Conservation (phyloP, 2,113 vertebrate genomes). For the Carassius gibelio region DNA sequence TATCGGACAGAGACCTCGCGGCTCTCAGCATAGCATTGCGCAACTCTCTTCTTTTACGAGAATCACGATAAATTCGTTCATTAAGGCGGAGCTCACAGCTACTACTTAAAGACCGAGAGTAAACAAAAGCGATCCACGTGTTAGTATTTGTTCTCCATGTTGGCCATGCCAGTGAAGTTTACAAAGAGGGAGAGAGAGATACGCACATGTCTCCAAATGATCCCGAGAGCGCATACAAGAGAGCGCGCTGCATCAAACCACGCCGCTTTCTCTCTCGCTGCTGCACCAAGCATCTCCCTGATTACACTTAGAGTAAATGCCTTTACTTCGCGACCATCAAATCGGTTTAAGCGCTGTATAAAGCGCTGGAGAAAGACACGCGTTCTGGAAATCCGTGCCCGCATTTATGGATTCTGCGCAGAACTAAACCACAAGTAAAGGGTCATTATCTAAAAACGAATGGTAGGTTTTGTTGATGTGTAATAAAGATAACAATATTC, state of each 20-base stretch:
- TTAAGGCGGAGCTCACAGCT: not conserved
- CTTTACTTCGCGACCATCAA: not conserved
- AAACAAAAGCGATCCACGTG: slow-evolving; percentile 10
- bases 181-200: not conserved
- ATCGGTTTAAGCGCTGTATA: not conserved
- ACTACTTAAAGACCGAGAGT: not conserved
- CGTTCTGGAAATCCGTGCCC: not conserved
- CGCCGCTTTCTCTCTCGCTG: not conserved
- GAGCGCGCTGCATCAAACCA: slow-evolving; percentile 15
- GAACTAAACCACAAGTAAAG: not conserved
- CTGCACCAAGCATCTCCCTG: not conserved
- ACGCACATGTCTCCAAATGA: not conserved
- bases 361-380: not conserved
- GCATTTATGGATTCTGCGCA: not conserved
- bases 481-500: not conserved
- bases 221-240: not conserved
- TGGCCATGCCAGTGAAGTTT: not conserved
- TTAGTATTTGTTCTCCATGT: slow-evolving; percentile 9
- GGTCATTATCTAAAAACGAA: not conserved
- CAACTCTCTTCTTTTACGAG: slow-evolving; percentile 42
- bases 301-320: not conserved
- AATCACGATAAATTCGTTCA: slow-evolving; percentile 3
- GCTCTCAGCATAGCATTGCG: slow-evolving; percentile 72
- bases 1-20: slow-evolving; percentile 72
- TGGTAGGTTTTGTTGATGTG: not conserved